Conservation (phyloP, 2,797 vertebrate species). For the Cynopterus sphinx region DNA sequence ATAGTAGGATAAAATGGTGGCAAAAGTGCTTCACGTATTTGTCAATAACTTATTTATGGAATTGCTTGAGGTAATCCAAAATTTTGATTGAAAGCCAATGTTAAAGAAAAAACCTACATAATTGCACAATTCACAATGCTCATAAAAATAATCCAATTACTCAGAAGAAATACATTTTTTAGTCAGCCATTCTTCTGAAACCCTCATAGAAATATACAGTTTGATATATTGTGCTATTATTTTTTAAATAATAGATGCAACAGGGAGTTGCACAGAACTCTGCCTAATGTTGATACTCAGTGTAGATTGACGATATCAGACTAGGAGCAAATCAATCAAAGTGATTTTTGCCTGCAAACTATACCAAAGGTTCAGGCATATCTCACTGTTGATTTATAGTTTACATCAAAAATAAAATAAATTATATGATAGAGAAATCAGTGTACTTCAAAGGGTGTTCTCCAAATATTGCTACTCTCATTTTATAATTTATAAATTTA, state of each 20-base stretch:
- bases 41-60: neutral
- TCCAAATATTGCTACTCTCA: neutral
- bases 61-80: conserved; percentile 7
- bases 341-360: conserved; percentile 45
- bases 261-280: neutral
- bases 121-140: neutral
- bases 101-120: neutral
- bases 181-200: neutral
- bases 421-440: neutral
- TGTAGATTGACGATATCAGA: neutral
- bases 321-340: conserved; percentile 39
- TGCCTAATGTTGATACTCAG: neutral
- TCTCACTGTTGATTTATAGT: conserved; percentile 30
- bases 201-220: neutral
- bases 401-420: conserved; percentile 45
- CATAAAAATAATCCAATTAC: neutral
- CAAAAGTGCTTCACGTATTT: neutral
- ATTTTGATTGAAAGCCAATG: neutral
- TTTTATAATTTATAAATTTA: neutral
- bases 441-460: neutral
- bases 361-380: neutral
- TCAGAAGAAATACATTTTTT: neutral
- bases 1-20: neutral
- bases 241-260: conserved; percentile 42
- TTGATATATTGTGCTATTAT: neutral